Evolutionary conservation across 2,797 vertebrate species (phyloP).

Genomic region (Babyrousa celebensis): DNA sequence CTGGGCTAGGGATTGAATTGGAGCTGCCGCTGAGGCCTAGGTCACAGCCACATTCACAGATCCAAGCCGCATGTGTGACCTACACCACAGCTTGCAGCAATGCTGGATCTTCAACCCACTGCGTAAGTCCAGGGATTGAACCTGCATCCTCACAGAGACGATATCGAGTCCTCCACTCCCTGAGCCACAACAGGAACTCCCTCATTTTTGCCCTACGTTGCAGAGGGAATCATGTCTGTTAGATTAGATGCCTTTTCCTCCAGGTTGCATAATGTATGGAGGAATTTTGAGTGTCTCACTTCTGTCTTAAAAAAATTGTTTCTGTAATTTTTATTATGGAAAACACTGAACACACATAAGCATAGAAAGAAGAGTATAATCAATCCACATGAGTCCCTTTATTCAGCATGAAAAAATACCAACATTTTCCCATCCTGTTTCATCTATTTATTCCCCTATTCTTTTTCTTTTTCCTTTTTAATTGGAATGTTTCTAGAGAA

Average conservation of each 20-base stretch:
- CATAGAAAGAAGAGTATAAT: background rate
- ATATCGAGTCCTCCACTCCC: too few species aligned
- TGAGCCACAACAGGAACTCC: too few species aligned
- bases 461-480: background rate
- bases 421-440: conserved; percentile 37
- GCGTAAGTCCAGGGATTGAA: too few species aligned
- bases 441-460: background rate
- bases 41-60: too few species aligned
- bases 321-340: background rate
- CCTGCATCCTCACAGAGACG: too few species aligned
- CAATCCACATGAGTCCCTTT: background rate
- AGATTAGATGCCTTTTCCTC: background rate
- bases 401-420: conserved; percentile 3
- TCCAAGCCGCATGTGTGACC: too few species aligned
- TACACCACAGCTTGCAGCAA: too few species aligned
- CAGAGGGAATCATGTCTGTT: background rate
- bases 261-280: background rate
- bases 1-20: too few species aligned
- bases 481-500: background rate
- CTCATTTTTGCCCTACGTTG: background rate
- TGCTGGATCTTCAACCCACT: too few species aligned
- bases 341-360: background rate
- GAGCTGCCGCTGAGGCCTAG: too few species aligned
- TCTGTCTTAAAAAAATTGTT: background rate
- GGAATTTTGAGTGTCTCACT: background rate